Conservation (phyloP, 2,888 invertebrate genomes). For the Rhaphigaster nebulosa region DNA sequence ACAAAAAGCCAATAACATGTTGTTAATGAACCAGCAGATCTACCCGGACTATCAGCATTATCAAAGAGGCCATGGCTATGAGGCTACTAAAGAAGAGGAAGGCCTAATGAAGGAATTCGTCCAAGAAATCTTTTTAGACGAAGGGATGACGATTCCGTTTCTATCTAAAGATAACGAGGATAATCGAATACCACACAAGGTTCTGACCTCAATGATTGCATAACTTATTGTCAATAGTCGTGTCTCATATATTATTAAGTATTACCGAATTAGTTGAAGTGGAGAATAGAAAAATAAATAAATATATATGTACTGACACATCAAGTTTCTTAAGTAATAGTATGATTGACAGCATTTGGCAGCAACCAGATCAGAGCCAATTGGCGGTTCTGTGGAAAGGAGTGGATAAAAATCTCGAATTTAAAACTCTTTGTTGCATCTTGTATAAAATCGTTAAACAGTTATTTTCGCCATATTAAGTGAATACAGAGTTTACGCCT, state of each 20-base stretch:
- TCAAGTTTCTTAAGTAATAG: not conserved
- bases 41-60: not conserved
- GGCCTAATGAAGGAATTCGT: not conserved
- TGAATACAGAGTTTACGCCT: too few species aligned
- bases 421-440: too few species aligned
- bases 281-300: not conserved
- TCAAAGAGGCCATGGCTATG: not conserved
- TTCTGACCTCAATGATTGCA: not conserved
- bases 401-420: too few species aligned
- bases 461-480: too few species aligned
- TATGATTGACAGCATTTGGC: not conserved
- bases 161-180: not conserved
- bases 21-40: not conserved
- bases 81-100: not conserved
- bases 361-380: not conserved
- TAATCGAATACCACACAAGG: not conserved
- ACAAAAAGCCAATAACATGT: not conserved
- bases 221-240: not conserved
- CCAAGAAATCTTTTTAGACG: not conserved
- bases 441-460: too few species aligned
- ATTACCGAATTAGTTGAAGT: not conserved
- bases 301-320: not conserved
- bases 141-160: not conserved
- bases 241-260: not conserved
- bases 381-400: too few species aligned